Evolutionary conservation across 2,797 vertebrate species (phyloP).

Genomic region (Anisognathus igniventris): DNA sequence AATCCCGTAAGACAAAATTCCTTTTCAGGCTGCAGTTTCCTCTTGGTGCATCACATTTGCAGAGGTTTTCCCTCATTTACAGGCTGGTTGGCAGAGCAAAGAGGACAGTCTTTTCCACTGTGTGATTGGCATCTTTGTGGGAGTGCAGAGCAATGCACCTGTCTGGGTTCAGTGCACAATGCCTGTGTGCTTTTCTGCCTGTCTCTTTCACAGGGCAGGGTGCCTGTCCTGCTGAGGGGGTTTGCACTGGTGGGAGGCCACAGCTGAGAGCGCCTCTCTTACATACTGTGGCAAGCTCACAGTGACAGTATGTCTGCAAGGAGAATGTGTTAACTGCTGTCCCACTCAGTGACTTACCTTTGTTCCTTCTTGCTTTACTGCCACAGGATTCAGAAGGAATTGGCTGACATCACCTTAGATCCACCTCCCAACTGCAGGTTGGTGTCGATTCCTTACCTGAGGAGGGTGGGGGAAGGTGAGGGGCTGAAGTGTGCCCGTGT

Average conservation of each 20-base stretch:
- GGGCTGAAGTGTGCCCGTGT: not conserved
- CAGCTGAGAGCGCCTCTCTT: not conserved
- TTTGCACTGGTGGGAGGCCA: not conserved
- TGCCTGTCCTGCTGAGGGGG: not conserved
- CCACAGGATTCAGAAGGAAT: constrained; percentile 93
- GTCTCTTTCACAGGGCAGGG: not conserved
- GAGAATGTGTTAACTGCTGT: not conserved
- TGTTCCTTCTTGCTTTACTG: constrained; percentile 26
- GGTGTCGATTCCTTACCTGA: not conserved
- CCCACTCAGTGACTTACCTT: constrained; percentile 31
- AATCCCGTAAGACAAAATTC: not conserved
- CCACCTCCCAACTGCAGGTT: constrained; percentile 96
- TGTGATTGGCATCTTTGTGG: not conserved
- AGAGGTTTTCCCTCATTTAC: not conserved
- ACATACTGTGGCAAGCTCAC: not conserved
- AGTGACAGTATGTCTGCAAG: not conserved
- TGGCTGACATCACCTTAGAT: constrained; percentile 95
- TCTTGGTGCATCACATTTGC: not conserved
- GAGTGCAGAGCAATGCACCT: not conserved
- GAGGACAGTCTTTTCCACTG: not conserved
- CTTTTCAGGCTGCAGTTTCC: not conserved
- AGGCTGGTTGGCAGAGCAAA: not conserved
- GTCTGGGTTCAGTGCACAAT: not conserved
- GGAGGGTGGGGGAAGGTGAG: not conserved
- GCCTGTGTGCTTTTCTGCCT: not conserved